Percentiles rank a stretch among this genome's conserved stretches.
Conservation (phyloP, 2,113 vertebrate species). For the Saccopteryx leptura region DNA sequence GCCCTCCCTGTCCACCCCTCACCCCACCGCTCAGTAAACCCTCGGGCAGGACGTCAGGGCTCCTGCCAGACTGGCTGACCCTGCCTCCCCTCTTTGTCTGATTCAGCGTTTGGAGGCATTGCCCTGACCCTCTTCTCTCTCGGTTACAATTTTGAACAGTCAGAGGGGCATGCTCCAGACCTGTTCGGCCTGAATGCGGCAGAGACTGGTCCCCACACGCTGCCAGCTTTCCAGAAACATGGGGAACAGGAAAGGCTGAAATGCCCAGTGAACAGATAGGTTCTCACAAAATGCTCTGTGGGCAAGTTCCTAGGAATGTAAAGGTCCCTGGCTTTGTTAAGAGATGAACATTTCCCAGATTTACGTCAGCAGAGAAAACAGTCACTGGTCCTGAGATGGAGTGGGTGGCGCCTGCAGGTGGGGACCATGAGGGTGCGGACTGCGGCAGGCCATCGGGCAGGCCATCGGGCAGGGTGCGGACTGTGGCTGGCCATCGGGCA, state of each 20-base stretch:
- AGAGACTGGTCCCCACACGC: background rate
- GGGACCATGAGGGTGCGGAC: accelerated
- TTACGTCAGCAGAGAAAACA: background rate
- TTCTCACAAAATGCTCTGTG: background rate
- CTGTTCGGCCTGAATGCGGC: background rate
- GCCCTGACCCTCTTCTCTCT: background rate
- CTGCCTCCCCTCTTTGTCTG: accelerated
- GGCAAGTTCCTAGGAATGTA: background rate
- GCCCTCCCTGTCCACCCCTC: background rate
- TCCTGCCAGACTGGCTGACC: background rate
- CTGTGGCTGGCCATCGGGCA: too few species aligned
- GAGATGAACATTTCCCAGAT: background rate
- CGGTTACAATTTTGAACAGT: background rate
- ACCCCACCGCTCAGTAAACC: background rate
- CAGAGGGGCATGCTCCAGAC: background rate
- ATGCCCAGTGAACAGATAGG: background rate
- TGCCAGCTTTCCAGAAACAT: background rate
- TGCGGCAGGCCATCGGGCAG: accelerated
- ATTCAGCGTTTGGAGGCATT: accelerated
- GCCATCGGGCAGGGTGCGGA: accelerated
- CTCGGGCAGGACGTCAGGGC: accelerated
- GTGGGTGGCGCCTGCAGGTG: background rate
- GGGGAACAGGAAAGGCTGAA: background rate
- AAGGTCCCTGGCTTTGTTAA: slow-evolving; percentile 23
- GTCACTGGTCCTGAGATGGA: background rate